Evolutionary conservation across 2,797 vertebrate genomes (phyloP).

Genomic region (Cirrhinus molitorella): DNA sequence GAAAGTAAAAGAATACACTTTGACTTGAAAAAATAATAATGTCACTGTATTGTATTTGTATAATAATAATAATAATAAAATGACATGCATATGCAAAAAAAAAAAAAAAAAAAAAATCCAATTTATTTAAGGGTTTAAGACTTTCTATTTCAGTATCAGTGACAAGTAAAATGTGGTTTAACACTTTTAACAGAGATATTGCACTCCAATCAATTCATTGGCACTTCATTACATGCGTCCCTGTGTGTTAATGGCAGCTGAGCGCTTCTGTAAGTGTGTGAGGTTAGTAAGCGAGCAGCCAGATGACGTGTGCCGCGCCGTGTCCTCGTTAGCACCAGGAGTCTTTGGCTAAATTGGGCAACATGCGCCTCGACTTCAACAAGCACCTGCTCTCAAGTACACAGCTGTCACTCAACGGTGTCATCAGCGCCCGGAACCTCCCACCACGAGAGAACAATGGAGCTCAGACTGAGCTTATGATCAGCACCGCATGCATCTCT

Average conservation of each 20-base stretch:
- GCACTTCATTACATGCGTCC: slow-evolving; percentile 48
- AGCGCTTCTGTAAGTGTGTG: slow-evolving; percentile 40
- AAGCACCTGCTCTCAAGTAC: slow-evolving; percentile 72
- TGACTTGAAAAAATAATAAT: background rate
- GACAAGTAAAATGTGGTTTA: slow-evolving; percentile 22
- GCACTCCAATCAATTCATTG: slow-evolving; percentile 36
- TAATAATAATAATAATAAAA: background rate
- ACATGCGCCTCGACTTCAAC: slow-evolving; percentile 61
- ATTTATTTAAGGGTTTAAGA: background rate
- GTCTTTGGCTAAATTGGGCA: slow-evolving; percentile 75
- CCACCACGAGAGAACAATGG: slow-evolving; percentile 43
- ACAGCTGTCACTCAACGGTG: slow-evolving; percentile 74
- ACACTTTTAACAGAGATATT: slow-evolving; percentile 53
- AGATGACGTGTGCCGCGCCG: slow-evolving; percentile 53
- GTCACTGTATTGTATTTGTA: background rate
- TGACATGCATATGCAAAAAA: background rate
- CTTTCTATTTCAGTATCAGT: slow-evolving; percentile 15
- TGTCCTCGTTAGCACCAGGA: slow-evolving; percentile 74
- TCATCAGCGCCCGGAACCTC: slow-evolving; percentile 37
- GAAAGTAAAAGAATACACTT: background rate
- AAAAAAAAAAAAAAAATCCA: background rate
- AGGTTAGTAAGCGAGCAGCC: slow-evolving; percentile 37
- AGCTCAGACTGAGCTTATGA: slow-evolving; percentile 25
- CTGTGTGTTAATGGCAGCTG: slow-evolving; percentile 47
- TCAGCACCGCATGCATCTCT: slow-evolving; percentile 22